A percentile compares a stretch with the other conserved stretches of the same genome.
Conservation (phyloP, 2,113 vertebrate genomes). For the Hylia prasina region DNA sequence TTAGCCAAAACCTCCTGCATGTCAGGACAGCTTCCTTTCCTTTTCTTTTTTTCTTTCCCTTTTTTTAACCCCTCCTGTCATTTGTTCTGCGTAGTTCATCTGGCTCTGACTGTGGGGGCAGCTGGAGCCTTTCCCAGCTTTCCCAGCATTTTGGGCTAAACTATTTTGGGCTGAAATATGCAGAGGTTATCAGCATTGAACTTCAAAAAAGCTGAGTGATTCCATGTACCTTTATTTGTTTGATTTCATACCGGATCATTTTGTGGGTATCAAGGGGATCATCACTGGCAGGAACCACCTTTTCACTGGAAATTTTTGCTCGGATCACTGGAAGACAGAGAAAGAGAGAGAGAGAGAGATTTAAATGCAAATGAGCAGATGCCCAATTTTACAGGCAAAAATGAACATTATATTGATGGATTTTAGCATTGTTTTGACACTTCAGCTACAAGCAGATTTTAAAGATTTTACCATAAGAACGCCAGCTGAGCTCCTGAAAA, state of each 20-base stretch:
- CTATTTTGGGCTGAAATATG: background rate
- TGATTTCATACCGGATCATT: slow-evolving; percentile 92
- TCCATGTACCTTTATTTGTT: slow-evolving; percentile 92
- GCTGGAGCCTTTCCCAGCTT: background rate
- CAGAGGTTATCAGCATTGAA: background rate
- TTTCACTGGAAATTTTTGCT: slow-evolving; percentile 87
- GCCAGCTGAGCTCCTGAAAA: background rate
- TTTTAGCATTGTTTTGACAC: background rate
- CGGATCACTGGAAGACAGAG: slow-evolving; percentile 79
- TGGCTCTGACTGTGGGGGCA: background rate
- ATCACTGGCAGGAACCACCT: slow-evolving; percentile 82
- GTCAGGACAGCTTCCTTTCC: background rate
- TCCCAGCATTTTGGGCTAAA: background rate
- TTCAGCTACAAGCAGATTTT: background rate
- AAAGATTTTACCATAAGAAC: background rate
- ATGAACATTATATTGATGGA: background rate
- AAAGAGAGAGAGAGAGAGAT: background rate
- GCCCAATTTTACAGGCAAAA: background rate
- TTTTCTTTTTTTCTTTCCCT: no score
- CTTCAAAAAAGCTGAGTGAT: slow-evolving; percentile 26
- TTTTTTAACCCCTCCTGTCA: background rate
- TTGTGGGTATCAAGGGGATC: slow-evolving; percentile 81
- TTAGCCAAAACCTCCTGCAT: background rate
- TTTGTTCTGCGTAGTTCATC: background rate
- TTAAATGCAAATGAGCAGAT: background rate